phyloP scores from a whole-genome alignment of 2,113 vertebrate genomes.

The Theropithecus gelada region DNA sequence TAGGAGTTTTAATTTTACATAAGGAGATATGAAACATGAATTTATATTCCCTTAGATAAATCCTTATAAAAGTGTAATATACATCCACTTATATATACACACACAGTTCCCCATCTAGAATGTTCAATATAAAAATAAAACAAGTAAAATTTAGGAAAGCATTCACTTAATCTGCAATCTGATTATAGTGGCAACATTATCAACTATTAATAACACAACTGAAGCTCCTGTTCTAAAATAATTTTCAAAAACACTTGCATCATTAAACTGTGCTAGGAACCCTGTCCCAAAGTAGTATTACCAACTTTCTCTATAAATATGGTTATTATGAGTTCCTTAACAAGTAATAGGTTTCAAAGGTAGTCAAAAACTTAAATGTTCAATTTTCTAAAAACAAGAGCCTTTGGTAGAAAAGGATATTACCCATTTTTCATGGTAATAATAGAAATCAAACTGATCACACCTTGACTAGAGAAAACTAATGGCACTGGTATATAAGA shows the following conservation, averaged over 20 bases:
- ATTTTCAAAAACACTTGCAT: constrained; percentile 26
- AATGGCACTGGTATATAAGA: neutral
- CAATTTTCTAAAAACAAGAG: constrained; percentile 29
- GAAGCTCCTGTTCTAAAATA: neutral
- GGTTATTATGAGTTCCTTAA: neutral
- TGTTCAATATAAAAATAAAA: constrained; percentile 15
- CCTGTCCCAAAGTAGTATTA: neutral
- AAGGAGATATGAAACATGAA: neutral
- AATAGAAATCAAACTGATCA: neutral
- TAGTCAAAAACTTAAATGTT: neutral
- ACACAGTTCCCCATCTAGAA: neutral
- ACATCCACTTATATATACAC: neutral
- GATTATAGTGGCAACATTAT: neutral
- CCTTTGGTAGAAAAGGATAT: constrained; percentile 30
- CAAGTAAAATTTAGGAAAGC: constrained; percentile 14
- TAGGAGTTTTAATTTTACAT: neutral
- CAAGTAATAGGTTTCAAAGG: neutral
- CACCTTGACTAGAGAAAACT: neutral
- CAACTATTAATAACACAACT: constrained; percentile 13
- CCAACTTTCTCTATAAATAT: neutral
- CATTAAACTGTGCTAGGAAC: neutral
- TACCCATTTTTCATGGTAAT: neutral
- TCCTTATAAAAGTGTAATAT: neutral
- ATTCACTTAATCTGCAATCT: neutral
- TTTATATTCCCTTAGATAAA: neutral